Conservation (phyloP, 2,888 invertebrate genomes). For the Latheticus oryzae region DNA sequence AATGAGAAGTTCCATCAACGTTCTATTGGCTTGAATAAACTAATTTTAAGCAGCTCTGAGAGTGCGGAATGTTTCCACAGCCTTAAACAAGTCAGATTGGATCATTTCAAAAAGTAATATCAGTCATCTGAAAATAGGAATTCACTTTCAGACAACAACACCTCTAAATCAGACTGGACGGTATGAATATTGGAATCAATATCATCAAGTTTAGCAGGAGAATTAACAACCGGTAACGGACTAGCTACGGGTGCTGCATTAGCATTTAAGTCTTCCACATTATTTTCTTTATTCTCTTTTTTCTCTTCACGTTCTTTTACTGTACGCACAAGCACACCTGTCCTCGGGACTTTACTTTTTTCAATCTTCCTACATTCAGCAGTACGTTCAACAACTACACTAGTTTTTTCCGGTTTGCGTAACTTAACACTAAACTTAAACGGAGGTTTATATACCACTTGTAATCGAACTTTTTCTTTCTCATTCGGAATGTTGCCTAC, state of each 20-base stretch:
- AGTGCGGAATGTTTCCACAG: conserved; percentile 56
- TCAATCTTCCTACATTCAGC: conserved; percentile 59
- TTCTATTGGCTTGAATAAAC: conserved; percentile 28
- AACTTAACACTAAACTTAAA: conserved; percentile 88
- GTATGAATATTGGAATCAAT: conserved; percentile 72
- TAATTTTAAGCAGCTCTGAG: conserved; percentile 47
- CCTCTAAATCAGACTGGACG: conserved; percentile 73
- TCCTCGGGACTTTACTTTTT: conserved; percentile 58
- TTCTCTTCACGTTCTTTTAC: conserved; percentile 50
- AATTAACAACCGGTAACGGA: conserved; percentile 45
- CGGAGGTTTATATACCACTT: conserved; percentile 89
- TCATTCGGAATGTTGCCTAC: conserved; percentile 75
- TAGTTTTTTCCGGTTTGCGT: conserved; percentile 77
- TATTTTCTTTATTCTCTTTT: conserved; percentile 41
- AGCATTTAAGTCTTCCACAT: conserved; percentile 55
- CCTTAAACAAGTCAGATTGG: conserved; percentile 42
- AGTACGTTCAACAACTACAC: conserved; percentile 71
- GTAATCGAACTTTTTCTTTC: conserved; percentile 78
- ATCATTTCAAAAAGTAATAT: conserved; percentile 49
- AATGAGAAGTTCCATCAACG: conserved; percentile 15
- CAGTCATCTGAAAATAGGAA: conserved; percentile 69
- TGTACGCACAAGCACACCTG: conserved; percentile 67
- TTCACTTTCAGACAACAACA: conserved; percentile 71
- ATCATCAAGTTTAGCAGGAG: conserved; percentile 54
- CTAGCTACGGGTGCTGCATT: conserved; percentile 43